A percentile compares a stretch with the other conserved stretches of the same genome.
These are phyloP conservation scores for Plodia interpunctella DNA, from an alignment of 1,140 invertebrate species.

Conservation along the genomic window DNA sequence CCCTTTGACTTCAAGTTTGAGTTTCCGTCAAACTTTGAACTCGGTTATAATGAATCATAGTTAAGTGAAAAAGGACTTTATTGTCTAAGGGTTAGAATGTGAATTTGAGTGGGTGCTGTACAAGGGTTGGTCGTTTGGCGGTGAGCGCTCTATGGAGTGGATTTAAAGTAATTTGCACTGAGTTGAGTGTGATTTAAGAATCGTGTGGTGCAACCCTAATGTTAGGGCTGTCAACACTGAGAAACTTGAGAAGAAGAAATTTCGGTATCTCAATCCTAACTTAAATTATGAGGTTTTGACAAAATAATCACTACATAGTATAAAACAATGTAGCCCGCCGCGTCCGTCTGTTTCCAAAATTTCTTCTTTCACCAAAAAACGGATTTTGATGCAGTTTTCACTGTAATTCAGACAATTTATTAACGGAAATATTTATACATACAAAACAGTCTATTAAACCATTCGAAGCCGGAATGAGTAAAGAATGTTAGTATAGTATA, in stretches of 20 bases:
- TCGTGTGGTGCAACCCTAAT: slow-evolving; percentile 12
- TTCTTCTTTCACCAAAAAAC: too few relatives aligned
- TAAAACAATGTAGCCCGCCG: too few relatives aligned
- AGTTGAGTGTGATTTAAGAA: slow-evolving; percentile 46
- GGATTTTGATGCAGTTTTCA: too few relatives aligned
- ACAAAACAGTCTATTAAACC: too few relatives aligned
- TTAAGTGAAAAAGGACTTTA: slow-evolving; percentile 2
- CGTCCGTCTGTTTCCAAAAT: too few relatives aligned
- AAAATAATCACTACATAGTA: too few relatives aligned
- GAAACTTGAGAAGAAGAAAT: neutral
- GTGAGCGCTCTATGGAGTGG: slow-evolving; percentile 52
- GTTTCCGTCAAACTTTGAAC: neutral
- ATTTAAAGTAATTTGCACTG: slow-evolving; percentile 66
- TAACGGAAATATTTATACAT: too few relatives aligned
- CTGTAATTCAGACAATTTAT: too few relatives aligned
- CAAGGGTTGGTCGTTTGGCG: slow-evolving; percentile 35
- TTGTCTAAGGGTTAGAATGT: neutral
- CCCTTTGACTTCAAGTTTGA: neutral
- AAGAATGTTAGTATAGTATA: too few relatives aligned
- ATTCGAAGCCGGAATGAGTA: too few relatives aligned
- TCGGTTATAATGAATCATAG: neutral
- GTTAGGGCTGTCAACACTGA: slow-evolving; percentile 8
- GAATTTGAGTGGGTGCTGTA: slow-evolving; percentile 14
- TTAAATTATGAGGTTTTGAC: too few relatives aligned
- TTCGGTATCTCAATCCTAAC: too few relatives aligned